These are phyloP conservation scores for Marronus borbonicus DNA, from an alignment of 2,888 invertebrate species.

Conservation along the genomic window DNA sequence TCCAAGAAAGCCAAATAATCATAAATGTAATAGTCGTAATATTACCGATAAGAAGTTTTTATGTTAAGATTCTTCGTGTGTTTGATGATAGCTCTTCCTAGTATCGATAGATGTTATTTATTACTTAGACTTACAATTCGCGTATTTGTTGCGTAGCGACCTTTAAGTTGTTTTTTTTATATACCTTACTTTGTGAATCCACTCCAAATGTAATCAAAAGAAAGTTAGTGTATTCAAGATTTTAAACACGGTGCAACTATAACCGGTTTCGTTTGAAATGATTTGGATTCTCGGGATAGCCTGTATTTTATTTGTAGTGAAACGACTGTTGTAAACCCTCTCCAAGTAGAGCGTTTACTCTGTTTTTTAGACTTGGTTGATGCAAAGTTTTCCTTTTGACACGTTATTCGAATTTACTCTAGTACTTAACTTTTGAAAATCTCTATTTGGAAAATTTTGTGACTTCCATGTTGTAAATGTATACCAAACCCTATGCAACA, in stretches of 20 bases:
- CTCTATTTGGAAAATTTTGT: conserved; percentile 54
- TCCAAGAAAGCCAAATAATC: conserved; percentile 68
- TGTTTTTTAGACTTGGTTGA: conserved; percentile 54
- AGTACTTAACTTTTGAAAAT: conserved; percentile 51
- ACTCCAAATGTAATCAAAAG: conserved; percentile 48
- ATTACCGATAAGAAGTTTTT: conserved; percentile 65
- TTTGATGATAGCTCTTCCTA: conserved; percentile 60
- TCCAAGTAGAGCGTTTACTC: conserved; percentile 59
- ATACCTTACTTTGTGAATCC: conserved; percentile 51
- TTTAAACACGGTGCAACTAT: conserved; percentile 60
- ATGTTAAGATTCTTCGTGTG: conserved; percentile 62
- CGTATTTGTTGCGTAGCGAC: conserved; percentile 51
- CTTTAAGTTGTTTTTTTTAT: conserved; percentile 51
- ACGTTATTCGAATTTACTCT: conserved; percentile 50
- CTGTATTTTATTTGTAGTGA: conserved; percentile 58
- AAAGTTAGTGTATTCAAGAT: conserved; percentile 50
- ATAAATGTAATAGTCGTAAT: conserved; percentile 69
- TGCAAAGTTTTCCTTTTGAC: conserved; percentile 53
- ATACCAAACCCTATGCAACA: conserved; percentile 61
- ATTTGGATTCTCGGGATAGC: conserved; percentile 30
- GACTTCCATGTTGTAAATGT: conserved; percentile 56
- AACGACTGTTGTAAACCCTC: conserved; percentile 65
- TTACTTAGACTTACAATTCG: conserved; percentile 51
- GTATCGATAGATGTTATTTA: conserved; percentile 52
- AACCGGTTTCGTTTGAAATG: conserved; percentile 54